These are phyloP conservation scores for Bungarus multicinctus DNA, from an alignment of 2,113 vertebrate genomes.

Conservation along the genomic window DNA sequence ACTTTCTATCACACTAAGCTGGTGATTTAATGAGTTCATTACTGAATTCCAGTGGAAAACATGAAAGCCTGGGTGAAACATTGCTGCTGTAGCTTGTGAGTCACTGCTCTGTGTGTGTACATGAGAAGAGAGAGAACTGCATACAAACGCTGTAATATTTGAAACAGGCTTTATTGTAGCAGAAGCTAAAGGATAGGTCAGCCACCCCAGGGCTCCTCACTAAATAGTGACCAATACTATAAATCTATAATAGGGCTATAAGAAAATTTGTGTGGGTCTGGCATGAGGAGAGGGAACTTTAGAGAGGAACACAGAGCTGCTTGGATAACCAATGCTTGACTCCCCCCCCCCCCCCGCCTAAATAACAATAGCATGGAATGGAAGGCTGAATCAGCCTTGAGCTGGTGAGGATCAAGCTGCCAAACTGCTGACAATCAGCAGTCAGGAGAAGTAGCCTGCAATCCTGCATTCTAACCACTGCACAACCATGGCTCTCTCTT, in stretches of 20 bases:
- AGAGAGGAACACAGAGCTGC: not conserved
- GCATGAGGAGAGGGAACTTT: not conserved
- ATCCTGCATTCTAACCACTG: not conserved
- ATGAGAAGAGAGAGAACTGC: not conserved
- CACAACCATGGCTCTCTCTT: not conserved
- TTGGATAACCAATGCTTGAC: not conserved
- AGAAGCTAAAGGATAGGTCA: not conserved
- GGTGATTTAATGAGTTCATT: constrained; percentile 56
- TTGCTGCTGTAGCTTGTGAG: not conserved
- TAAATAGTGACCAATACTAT: rapidly evolving
- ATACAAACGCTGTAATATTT: not conserved
- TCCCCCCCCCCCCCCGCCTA: not conserved
- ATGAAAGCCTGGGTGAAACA: constrained; percentile 16
- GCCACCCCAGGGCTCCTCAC: rapidly evolving
- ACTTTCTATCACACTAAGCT: constrained; percentile 49
- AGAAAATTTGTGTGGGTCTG: not conserved
- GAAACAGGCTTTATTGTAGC: not conserved
- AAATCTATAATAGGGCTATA: rapidly evolving
- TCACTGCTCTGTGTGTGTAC: not conserved
- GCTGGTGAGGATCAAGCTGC: not conserved
- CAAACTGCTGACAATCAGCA: not conserved
- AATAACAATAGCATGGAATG: not conserved
- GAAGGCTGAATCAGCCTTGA: not conserved
- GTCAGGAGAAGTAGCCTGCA: not conserved
- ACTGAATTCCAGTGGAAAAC: constrained; percentile 40